Percentiles rank a stretch among this genome's conserved stretches.
phyloP scores from a whole-genome alignment of 2,113 vertebrate species.

The Carollia perspicillata region DNA sequence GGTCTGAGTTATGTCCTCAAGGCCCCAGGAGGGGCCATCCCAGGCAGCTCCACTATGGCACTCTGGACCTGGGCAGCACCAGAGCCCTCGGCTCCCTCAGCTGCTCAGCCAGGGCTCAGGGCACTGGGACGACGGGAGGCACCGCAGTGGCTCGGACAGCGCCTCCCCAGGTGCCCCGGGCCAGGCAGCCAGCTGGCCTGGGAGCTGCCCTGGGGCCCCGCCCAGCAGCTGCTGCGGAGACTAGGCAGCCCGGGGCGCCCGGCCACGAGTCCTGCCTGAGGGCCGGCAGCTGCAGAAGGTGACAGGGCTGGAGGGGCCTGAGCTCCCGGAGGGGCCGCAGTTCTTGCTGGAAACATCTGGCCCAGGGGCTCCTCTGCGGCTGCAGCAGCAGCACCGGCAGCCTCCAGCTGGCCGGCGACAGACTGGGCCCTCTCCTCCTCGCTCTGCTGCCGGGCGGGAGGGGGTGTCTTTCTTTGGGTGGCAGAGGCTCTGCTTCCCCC shows the following conservation, averaged over 20 bases:
- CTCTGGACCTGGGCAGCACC: neutral
- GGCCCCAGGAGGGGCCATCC: neutral
- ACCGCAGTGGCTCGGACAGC: neutral
- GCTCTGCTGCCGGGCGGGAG: neutral
- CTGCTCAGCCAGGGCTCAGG: neutral
- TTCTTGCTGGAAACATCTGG: constrained; percentile 21
- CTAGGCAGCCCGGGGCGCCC: neutral
- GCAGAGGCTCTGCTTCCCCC: neutral
- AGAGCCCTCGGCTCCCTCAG: neutral
- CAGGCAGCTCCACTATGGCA: neutral
- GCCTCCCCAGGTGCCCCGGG: neutral
- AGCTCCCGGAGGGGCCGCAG: neutral
- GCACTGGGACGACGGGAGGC: neutral
- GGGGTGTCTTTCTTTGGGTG: neutral
- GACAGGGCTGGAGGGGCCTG: neutral
- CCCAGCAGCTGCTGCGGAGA: constrained; percentile 12
- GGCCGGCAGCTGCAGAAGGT: constrained; percentile 16
- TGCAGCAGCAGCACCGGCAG: neutral
- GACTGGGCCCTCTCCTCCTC: neutral
- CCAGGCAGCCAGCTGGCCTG: constrained; percentile 15
- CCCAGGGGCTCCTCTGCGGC: fast-evolving
- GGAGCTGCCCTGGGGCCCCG: neutral
- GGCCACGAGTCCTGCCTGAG: neutral
- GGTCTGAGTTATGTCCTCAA: too few relatives aligned
- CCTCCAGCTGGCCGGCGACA: neutral